These are phyloP conservation scores for Diarsia brunnea DNA, from an alignment of 2,888 invertebrate genomes.

Conservation along the genomic window DNA sequence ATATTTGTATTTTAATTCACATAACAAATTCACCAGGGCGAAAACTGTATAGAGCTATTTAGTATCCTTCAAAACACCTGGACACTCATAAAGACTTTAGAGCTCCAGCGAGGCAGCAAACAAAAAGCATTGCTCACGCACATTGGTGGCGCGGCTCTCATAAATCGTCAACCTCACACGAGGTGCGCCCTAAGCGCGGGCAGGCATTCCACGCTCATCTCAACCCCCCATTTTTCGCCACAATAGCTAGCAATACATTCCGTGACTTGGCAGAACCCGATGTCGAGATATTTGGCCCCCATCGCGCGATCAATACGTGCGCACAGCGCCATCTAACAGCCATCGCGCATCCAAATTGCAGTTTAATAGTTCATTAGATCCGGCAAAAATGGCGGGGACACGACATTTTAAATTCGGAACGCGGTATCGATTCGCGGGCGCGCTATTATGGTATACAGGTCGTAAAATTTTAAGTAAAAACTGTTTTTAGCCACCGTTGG, in stretches of 20 bases:
- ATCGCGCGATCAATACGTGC: slow-evolving; percentile 89
- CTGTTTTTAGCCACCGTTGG: slow-evolving; percentile 36
- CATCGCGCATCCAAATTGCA: slow-evolving; percentile 90
- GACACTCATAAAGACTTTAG: slow-evolving; percentile 23
- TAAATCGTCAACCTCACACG: slow-evolving; percentile 65
- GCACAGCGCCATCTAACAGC: slow-evolving; percentile 88
- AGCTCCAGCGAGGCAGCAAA: slow-evolving; percentile 26
- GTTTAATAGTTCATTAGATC: slow-evolving; percentile 91
- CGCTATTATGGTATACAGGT: slow-evolving; percentile 65
- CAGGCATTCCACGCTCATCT: slow-evolving; percentile 80
- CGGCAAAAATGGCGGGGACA: slow-evolving; percentile 89
- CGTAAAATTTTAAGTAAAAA: slow-evolving; percentile 59
- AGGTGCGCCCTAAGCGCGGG: slow-evolving; percentile 75
- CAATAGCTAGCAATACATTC: slow-evolving; percentile 90
- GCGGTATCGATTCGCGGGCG: slow-evolving; percentile 85
- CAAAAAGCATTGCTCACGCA: slow-evolving; percentile 51
- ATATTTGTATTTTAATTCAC: neutral
- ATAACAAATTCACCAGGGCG: neutral
- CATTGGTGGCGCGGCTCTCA: slow-evolving; percentile 41
- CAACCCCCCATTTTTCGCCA: slow-evolving; percentile 89
- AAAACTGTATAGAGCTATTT: neutral
- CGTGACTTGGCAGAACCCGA: slow-evolving; percentile 90
- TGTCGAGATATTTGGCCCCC: slow-evolving; percentile 86
- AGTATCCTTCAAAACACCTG: neutral
- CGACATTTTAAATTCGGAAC: slow-evolving; percentile 89